Evolutionary conservation across 2,888 invertebrate species (phyloP).

Genomic region (Pollenia amentaria): DNA sequence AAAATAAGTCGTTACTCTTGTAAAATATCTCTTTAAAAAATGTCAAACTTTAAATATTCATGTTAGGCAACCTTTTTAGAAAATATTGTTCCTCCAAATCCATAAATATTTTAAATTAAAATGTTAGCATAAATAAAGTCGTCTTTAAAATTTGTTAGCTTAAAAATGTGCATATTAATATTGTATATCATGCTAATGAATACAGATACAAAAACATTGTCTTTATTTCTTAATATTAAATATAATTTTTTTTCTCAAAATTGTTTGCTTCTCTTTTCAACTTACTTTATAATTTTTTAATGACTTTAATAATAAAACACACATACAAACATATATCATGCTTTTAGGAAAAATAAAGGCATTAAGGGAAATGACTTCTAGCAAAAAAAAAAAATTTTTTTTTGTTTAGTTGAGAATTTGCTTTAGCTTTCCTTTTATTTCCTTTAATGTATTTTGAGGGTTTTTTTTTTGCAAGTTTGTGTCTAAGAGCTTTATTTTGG

Average conservation of each 20-base stretch:
- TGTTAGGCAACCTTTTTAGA: too few relatives aligned
- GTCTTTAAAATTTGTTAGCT: background rate
- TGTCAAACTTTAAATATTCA: too few relatives aligned
- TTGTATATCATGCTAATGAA: conserved; percentile 15
- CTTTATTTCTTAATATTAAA: background rate
- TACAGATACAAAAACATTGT: background rate
- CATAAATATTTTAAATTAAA: too few relatives aligned
- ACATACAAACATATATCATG: conserved; percentile 12
- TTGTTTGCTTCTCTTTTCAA: background rate
- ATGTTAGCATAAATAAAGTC: background rate
- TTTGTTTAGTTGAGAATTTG: conserved; percentile 8
- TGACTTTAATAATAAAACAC: conserved; percentile 20
- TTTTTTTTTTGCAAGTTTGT: background rate
- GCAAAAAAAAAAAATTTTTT: background rate
- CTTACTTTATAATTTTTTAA: conserved; percentile 54
- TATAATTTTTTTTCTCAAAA: background rate
- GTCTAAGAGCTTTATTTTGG: too few relatives aligned
- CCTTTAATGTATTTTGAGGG: conserved; percentile 34
- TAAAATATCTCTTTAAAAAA: too few relatives aligned
- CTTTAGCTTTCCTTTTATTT: conserved; percentile 48
- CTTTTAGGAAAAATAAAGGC: conserved; percentile 46
- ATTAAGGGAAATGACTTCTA: conserved; percentile 6
- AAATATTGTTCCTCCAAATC: too few relatives aligned
- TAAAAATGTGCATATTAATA: conserved; percentile 18
- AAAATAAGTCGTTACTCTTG: too few relatives aligned